Base-by-base conservation (phyloP, 2,888 invertebrate genomes). In the Podotricha telesiphe region DNA sequence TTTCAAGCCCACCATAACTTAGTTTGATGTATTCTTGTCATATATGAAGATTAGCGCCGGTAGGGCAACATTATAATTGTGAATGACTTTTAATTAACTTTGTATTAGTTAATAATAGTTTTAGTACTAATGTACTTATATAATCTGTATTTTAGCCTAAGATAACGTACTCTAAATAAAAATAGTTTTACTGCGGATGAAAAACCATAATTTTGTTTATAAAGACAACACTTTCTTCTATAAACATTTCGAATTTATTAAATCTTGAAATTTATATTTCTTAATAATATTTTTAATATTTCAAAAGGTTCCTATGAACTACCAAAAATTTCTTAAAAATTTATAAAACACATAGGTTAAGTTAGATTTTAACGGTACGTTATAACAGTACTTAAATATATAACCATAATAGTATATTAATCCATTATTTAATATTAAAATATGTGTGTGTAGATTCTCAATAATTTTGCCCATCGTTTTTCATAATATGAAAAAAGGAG, bases 311-410 rank as follows among this genome's bases (percentile, higher is more conserved):
- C 55, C 34, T 55, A 34, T 34, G 5, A 17, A 55, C 55, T 34
- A 10, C 5, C 17, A 55, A 55, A 55, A 53, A 51, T 51, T 7
- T 15, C 1, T 51, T 7, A 34, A 34, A 34, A 55, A 55, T 3
- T 10, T 0, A 6, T n/a, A 17, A 34, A 55, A 55, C 28, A 4
- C 28, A 55, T n/a, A 10, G 3, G 10, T 55, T 34, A 34, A 7
- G n/a, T 17, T 34, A 55, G 34, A 34, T 55, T 17, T 7, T 51
- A 51, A 0, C 2, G 8, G n/a, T 51, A 51, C 22, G n/a, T 51
- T 22, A 51, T 51, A 51, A 0, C 15, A 51, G 51, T 51, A 51
- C 34, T 34, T 55, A 55, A 34, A 55, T 37, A n/a, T n/a, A 55
- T 55, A 34, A 17, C 17, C 55, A 37, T 55, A 34, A 34, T 17